Percentiles rank a stretch among this genome's conserved stretches.
phyloP scores from a whole-genome alignment of 2,113 vertebrate genomes.

The Parotia lawesii region DNA sequence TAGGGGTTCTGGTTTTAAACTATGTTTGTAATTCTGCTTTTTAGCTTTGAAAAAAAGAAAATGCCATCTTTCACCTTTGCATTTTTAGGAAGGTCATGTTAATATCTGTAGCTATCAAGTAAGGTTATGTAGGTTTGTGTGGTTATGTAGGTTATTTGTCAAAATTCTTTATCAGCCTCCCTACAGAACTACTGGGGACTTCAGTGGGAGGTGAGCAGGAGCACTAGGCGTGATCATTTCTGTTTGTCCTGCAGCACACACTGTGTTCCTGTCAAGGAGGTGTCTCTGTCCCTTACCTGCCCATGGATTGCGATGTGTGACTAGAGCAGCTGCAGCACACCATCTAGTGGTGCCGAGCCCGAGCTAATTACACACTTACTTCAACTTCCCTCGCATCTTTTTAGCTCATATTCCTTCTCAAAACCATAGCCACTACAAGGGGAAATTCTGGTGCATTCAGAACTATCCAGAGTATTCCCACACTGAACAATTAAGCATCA shows the following conservation, averaged over 20 bases:
- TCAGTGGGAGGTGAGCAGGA: neutral
- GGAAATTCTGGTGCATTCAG: neutral
- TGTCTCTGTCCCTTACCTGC: neutral
- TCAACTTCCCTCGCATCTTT: neutral
- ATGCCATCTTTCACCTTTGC: neutral
- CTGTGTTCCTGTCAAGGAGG: rapidly evolving
- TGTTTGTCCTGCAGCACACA: neutral
- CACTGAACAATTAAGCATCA: rapidly evolving
- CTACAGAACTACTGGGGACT: rapidly evolving
- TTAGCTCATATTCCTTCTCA: neutral
- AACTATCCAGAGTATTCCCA: neutral
- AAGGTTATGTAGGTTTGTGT: neutral
- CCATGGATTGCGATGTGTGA: rapidly evolving
- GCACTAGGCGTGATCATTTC: neutral
- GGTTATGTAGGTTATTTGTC: neutral
- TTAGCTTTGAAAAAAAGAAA: neutral
- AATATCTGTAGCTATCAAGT: neutral
- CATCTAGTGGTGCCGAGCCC: conserved; percentile 38
- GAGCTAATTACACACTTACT: rapidly evolving
- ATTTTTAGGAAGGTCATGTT: neutral
- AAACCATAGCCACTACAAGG: neutral
- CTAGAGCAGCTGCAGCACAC: neutral
- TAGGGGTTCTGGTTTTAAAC: neutral
- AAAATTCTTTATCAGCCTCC: neutral
- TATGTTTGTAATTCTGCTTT: neutral